These are phyloP conservation scores for Cryptomyrus ogoouensis DNA, from an alignment of 2,113 vertebrate genomes.

Conservation along the genomic window DNA sequence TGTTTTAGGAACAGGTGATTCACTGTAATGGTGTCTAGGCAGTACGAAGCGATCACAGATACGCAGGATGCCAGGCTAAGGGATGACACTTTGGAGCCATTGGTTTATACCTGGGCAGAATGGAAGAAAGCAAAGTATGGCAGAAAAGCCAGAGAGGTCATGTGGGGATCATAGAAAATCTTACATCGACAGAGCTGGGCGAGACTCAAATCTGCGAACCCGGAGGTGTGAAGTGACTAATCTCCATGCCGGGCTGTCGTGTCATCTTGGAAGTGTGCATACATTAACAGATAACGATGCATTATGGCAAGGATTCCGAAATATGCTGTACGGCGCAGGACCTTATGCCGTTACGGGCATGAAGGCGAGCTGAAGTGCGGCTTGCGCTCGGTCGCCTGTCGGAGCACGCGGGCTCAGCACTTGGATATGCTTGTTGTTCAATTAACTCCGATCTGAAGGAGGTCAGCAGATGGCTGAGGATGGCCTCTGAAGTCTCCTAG, in stretches of 20 bases:
- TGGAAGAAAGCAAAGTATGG: not conserved
- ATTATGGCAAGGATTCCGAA: not conserved
- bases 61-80: not conserved
- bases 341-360: not conserved
- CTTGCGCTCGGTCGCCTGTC: not conserved
- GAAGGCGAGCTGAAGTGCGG: not conserved
- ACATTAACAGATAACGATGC: not conserved
- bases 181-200: not conserved
- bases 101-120: not conserved
- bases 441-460: conserved; percentile 5
- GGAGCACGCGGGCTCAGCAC: not conserved
- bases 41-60: not conserved
- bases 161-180: not conserved
- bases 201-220: not conserved
- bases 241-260: not conserved
- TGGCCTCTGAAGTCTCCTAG: conserved; percentile 9
- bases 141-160: not conserved
- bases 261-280: not conserved
- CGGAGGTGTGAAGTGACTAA: not conserved
- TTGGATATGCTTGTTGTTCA: not conserved
- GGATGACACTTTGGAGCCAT: not conserved
- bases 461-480: conserved; percentile 15
- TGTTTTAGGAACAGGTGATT: not conserved
- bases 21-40: not conserved
- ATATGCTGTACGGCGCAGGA: not conserved